Percentiles rank a stretch among this genome's conserved stretches.
phyloP scores from a whole-genome alignment of 2,797 vertebrate species.

The Acanthiza pusilla region DNA sequence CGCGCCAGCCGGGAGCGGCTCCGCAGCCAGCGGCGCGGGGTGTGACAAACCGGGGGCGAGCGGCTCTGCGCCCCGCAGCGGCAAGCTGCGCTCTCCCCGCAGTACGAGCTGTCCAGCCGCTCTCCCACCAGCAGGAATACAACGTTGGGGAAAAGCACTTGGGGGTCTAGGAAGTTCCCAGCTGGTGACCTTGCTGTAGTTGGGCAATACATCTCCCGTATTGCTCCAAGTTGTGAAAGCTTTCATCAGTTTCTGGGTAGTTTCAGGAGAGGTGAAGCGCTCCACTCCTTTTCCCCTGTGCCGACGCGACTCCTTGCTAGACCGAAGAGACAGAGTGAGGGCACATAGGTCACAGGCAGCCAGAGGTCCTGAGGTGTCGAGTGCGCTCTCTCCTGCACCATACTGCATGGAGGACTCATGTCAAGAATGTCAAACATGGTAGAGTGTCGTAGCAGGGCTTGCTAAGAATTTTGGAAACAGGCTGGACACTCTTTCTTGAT shows the following conservation, averaged over 20 bases:
- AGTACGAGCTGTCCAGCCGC: rapidly evolving
- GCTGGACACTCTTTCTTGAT: neutral
- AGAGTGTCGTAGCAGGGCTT: neutral
- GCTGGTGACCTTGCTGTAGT: neutral
- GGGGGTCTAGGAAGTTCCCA: neutral
- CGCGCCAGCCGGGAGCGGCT: neutral
- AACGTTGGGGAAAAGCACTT: neutral
- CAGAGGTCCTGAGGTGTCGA: neutral
- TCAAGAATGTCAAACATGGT: neutral
- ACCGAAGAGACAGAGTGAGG: neutral
- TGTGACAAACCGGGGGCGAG: rapidly evolving
- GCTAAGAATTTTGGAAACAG: neutral
- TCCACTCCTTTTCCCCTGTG: neutral
- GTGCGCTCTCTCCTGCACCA: neutral
- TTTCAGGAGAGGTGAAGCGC: neutral
- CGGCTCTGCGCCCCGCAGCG: rapidly evolving
- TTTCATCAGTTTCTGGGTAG: neutral
- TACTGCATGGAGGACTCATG: rapidly evolving
- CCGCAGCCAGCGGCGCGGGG: rapidly evolving
- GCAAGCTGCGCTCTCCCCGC: rapidly evolving
- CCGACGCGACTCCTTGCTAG: too few relatives aligned
- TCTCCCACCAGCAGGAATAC: neutral
- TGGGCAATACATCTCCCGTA: neutral
- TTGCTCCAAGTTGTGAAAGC: neutral
- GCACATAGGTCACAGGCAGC: neutral